Evolutionary conservation across 2,113 vertebrate genomes (phyloP).

Genomic region (Sorex fumeus): DNA sequence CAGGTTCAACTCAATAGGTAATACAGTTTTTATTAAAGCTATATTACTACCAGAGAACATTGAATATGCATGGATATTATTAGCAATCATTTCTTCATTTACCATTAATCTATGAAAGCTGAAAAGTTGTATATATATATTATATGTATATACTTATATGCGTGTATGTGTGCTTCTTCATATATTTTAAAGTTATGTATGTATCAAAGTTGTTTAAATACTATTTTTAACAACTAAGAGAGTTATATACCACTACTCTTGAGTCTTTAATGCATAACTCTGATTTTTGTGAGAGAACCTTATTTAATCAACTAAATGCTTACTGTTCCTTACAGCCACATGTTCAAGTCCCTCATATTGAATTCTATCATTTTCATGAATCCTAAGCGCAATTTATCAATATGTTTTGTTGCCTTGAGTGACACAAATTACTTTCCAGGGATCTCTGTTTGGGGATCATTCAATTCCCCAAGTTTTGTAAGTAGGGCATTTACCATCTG

Average conservation of each 20-base stretch:
- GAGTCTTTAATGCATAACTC: not conserved
- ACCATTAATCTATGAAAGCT: not conserved
- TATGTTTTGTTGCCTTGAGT: slow-evolving; percentile 69
- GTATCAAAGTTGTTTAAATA: not conserved
- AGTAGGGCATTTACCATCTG: slow-evolving; percentile 77
- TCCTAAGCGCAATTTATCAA: slow-evolving; percentile 63
- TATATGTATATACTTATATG: not conserved
- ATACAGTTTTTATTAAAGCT: not conserved
- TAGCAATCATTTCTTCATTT: not conserved
- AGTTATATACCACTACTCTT: not conserved
- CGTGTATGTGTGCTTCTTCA: not conserved
- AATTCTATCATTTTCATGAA: slow-evolving; percentile 69
- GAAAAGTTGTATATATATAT: not conserved
- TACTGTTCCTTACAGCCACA: not conserved
- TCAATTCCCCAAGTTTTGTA: slow-evolving; percentile 70
- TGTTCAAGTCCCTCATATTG: slow-evolving; percentile 50
- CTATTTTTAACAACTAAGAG: not conserved
- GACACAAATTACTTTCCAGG: slow-evolving; percentile 75
- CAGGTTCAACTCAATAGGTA: not conserved
- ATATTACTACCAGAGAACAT: not conserved
- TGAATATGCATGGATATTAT: not conserved
- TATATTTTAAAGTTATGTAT: not conserved
- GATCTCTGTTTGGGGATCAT: slow-evolving; percentile 66
- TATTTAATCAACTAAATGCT: slow-evolving; percentile 31
- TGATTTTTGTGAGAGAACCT: slow-evolving; percentile 28